Conservation (phyloP, 2,888 invertebrate species). For the Ormyrus pomaceus region DNA sequence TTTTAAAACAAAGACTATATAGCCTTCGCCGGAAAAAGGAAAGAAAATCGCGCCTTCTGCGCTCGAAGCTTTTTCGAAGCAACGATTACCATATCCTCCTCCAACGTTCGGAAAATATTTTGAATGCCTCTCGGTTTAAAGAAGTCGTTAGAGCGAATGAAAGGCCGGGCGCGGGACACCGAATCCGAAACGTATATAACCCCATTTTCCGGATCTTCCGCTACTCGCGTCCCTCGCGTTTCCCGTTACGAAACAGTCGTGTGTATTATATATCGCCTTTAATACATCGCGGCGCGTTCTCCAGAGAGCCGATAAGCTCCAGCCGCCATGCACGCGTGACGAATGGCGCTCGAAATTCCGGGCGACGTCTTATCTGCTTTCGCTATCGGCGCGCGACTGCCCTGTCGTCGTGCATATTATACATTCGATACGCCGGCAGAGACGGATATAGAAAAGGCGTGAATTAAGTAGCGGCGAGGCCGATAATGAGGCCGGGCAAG, state of each 20-base stretch:
- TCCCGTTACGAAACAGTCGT: slow-evolving; percentile 31
- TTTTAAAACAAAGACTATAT: no score
- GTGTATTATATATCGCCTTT: background rate
- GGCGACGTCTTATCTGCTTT: slow-evolving; percentile 45
- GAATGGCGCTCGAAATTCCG: slow-evolving; percentile 36
- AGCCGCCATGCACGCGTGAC: slow-evolving; percentile 40
- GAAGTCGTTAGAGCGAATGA: no score
- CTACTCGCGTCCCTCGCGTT: slow-evolving; percentile 7
- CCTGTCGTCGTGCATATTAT: slow-evolving; percentile 8
- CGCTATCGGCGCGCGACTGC: slow-evolving; percentile 33
- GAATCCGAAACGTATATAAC: no score
- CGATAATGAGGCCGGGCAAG: slow-evolving; percentile 33
- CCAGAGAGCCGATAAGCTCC: background rate
- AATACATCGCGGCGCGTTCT: background rate
- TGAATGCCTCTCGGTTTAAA: no score
- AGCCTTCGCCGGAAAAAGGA: no score
- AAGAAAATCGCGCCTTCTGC: no score
- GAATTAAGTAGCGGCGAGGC: slow-evolving; percentile 44
- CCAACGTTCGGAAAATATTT: no score
- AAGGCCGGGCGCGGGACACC: no score
- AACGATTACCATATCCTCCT: no score
- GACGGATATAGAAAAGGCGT: slow-evolving; percentile 32
- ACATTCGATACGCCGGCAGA: background rate
- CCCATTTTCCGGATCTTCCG: no score
- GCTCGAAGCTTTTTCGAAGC: no score